phyloP scores from a whole-genome alignment of 2,888 invertebrate species.

The Exocentrus adspersus region DNA sequence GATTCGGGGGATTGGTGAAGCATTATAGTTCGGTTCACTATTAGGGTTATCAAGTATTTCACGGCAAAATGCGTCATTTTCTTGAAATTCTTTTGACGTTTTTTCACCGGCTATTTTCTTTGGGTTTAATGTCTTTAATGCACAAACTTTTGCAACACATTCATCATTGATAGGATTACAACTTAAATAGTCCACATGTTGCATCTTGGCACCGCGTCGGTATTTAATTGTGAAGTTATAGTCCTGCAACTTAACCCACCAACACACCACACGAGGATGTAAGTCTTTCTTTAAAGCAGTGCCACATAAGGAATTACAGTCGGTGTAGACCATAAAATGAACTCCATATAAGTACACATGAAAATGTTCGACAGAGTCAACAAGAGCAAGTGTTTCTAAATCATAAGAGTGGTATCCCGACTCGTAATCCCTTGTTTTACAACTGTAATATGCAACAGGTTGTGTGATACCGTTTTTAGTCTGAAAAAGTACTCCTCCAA shows the following conservation, averaged over 20 bases:
- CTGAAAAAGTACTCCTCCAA: constrained; percentile 31
- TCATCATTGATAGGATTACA: constrained; percentile 34
- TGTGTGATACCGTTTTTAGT: constrained; percentile 27
- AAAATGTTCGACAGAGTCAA: constrained; percentile 39
- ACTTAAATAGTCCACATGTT: constrained; percentile 44
- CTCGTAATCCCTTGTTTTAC: constrained; percentile 36
- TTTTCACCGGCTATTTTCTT: too few species aligned
- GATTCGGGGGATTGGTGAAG: background rate
- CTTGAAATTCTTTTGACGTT: background rate
- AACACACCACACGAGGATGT: constrained; percentile 41
- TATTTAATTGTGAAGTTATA: constrained; percentile 46
- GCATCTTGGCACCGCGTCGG: constrained; percentile 42
- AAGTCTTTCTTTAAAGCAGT: constrained; percentile 35
- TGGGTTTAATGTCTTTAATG: too few species aligned
- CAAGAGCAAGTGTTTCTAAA: constrained; percentile 45
- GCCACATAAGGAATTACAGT: constrained; percentile 45
- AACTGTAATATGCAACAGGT: constrained; percentile 40
- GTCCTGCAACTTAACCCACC: constrained; percentile 46
- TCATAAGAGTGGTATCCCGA: constrained; percentile 43
- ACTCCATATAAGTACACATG: constrained; percentile 40
- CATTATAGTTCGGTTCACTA: background rate
- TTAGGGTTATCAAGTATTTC: background rate
- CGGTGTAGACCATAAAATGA: constrained; percentile 46
- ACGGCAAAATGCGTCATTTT: background rate
- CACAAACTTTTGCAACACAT: too few species aligned